Evolutionary conservation across 2,113 vertebrate genomes (phyloP).

Genomic region (Mormyrus iriodes): DNA sequence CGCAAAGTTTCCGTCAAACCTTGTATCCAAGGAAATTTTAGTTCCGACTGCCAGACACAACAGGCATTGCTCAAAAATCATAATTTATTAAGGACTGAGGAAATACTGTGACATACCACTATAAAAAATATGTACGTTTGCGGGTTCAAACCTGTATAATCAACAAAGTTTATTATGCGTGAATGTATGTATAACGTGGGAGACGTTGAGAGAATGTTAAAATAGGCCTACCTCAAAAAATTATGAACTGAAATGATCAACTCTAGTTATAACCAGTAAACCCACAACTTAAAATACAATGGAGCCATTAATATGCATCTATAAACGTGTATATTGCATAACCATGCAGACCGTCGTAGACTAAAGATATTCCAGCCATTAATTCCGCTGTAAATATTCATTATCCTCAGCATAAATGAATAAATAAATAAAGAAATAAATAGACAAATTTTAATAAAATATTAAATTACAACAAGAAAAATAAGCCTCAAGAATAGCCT

Average conservation of each 20-base stretch:
- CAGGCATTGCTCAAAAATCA: not conserved
- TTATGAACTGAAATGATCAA: not conserved
- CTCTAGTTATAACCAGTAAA: not conserved
- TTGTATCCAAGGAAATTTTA: not conserved
- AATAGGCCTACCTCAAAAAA: not conserved
- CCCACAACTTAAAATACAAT: not conserved
- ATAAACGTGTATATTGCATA: not conserved
- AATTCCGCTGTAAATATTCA: not conserved
- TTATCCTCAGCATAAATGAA: not conserved
- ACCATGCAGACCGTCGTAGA: not conserved
- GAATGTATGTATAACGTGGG: not conserved
- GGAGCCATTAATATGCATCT: not conserved
- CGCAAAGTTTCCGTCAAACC: slow-evolving; percentile 36
- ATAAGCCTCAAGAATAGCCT: not conserved
- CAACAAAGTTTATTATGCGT: not conserved
- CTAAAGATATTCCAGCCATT: not conserved
- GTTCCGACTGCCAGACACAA: slow-evolving; percentile 1
- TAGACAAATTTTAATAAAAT: not conserved
- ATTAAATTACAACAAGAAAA: not conserved
- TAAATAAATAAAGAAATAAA: not conserved
- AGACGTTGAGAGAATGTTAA: not conserved
- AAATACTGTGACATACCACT: not conserved
- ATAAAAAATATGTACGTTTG: not conserved
- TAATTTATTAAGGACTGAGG: not conserved
- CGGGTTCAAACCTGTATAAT: not conserved